Percentiles rank a stretch among this genome's conserved stretches.
Conservation (phyloP, 2,888 invertebrate genomes). For the Tillus elongatus region DNA sequence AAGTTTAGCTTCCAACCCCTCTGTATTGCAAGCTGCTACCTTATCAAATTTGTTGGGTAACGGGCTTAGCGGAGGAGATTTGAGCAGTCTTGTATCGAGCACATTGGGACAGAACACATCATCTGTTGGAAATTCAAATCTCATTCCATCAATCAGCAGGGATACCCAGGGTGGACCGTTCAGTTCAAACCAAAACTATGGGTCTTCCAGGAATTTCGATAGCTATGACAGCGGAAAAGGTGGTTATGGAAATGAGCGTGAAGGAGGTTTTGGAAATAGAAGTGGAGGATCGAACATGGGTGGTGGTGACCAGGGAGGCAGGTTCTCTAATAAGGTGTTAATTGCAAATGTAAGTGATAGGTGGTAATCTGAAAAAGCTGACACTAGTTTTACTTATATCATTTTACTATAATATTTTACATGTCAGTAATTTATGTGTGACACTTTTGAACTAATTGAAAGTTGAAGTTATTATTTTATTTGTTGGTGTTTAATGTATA, state of each 20-base stretch:
- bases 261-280: not conserved
- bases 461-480: no score
- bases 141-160: not conserved
- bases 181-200: not conserved
- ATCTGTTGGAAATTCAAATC: not conserved
- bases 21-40: slow-evolving; percentile 38
- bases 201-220: not conserved
- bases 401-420: no score
- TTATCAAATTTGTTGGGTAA: slow-evolving; percentile 34
- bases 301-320: not conserved
- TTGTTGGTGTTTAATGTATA: no score
- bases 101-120: slow-evolving; percentile 26
- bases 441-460: no score
- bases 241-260: not conserved
- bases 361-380: no score
- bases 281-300: not conserved
- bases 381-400: no score
- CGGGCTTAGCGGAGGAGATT: slow-evolving; percentile 22
- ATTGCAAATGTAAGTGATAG: not conserved
- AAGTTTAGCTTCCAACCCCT: slow-evolving; percentile 30
- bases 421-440: no score
- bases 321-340: not conserved
- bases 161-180: not conserved
- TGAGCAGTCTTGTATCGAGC: slow-evolving; percentile 32
- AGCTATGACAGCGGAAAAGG: no score